phyloP scores from a whole-genome alignment of 2,888 invertebrate genomes.

The Neria commutata region DNA sequence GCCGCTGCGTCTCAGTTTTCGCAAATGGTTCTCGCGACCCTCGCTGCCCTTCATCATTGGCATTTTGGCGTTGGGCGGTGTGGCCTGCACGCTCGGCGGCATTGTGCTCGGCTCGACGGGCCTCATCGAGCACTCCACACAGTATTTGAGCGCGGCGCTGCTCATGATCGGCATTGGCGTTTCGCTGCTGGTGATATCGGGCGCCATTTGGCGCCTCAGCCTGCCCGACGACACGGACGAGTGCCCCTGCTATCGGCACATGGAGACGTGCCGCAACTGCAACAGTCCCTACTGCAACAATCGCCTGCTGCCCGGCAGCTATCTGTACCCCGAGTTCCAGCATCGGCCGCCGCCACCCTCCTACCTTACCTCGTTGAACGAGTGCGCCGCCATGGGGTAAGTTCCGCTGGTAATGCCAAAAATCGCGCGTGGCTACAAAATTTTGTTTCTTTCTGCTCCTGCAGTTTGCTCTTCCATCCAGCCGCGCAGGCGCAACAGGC shows the following conservation, averaged over 20 bases:
- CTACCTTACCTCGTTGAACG: conserved; percentile 95
- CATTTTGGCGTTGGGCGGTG: conserved; percentile 58
- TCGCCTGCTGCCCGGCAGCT: conserved; percentile 80
- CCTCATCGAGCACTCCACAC: conserved; percentile 59
- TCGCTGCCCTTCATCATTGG: conserved; percentile 60
- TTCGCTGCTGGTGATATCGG: conserved; percentile 90
- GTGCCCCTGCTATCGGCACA: conserved; percentile 69
- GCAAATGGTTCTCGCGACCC: conserved; percentile 58
- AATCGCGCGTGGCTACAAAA: not conserved
- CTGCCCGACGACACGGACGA: conserved; percentile 75
- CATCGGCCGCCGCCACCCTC: conserved; percentile 95
- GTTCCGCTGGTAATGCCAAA: conserved; percentile 22
- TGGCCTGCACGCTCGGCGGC: conserved; percentile 59
- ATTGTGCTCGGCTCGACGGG: conserved; percentile 60
- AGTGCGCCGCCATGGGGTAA: conserved; percentile 81
- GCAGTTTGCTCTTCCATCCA: conserved; percentile 75
- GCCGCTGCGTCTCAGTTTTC: conserved; percentile 41
- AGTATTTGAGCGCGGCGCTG: conserved; percentile 58
- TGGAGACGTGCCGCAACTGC: conserved; percentile 64
- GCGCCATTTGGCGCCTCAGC: conserved; percentile 91
- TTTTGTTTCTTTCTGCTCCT: conserved; percentile 1
- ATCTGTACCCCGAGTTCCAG: conserved; percentile 94
- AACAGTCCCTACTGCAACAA: conserved; percentile 74
- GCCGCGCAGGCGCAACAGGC: conserved; percentile 61
- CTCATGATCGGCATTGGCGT: conserved; percentile 75